phyloP scores from a whole-genome alignment of 1,140 invertebrate genomes.

The Coboldia fuscipes region DNA sequence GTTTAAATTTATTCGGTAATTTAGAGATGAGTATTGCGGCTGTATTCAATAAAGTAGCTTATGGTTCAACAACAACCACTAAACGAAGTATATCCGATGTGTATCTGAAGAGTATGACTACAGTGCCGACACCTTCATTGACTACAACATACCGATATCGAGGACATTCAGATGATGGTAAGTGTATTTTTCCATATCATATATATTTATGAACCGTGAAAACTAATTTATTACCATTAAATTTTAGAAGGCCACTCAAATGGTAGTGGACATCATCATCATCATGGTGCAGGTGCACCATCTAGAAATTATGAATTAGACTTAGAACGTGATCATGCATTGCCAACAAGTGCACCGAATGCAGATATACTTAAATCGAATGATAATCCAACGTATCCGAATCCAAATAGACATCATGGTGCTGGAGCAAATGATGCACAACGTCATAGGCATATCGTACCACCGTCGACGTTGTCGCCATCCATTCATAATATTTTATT shows the following conservation, averaged over 20 bases:
- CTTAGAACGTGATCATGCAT: slow-evolving; percentile 38
- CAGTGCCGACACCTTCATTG: slow-evolving; percentile 32
- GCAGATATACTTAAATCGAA: slow-evolving; percentile 47
- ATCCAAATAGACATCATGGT: slow-evolving; percentile 27
- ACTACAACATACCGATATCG: slow-evolving; percentile 25
- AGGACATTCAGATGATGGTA: too few relatives aligned
- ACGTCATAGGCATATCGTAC: slow-evolving; percentile 12
- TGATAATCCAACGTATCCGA: slow-evolving; percentile 43
- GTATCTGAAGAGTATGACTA: slow-evolving; percentile 32
- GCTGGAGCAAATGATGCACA: slow-evolving; percentile 13
- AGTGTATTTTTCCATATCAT: too few relatives aligned
- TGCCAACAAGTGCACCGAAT: slow-evolving; percentile 44
- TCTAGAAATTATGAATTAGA: slow-evolving; percentile 33
- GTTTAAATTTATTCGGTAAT: slow-evolving; percentile 19
- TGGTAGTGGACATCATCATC: slow-evolving; percentile 12
- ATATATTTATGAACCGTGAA: too few relatives aligned
- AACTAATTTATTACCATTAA: too few relatives aligned
- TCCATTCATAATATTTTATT: slow-evolving; percentile 19
- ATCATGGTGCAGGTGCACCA: slow-evolving; percentile 9
- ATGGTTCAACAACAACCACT: slow-evolving; percentile 33
- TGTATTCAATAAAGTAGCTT: slow-evolving; percentile 42
- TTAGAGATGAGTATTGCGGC: slow-evolving; percentile 38
- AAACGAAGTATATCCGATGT: slow-evolving; percentile 39
- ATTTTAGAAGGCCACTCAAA: too few relatives aligned
- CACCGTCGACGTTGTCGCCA: neutral